Evolutionary conservation across 2,888 invertebrate species (phyloP), one percentile per base, ranked within the genome.

Genomic region (Mesoligia furuncula): DNA sequence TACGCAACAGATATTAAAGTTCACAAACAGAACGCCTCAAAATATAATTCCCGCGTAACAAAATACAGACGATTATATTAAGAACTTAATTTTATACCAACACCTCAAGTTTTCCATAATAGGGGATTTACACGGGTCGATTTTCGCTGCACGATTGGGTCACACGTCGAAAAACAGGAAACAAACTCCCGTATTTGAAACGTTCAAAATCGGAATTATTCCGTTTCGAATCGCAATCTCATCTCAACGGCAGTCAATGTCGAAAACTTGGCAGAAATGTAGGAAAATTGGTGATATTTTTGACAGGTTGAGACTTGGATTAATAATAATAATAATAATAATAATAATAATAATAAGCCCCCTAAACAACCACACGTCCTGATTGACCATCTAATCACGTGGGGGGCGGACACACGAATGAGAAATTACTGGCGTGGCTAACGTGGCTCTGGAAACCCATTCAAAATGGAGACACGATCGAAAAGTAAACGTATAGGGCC

Each of bases 1-100:
- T 73, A 51, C 64, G 70, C 45, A 74, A 80, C 68, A 85, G 59
- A 85, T 71, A 85, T 83, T 77, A 83, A 77, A 83, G 71, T 80
- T 69, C 71, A 83, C 65, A 62, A 83, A 83, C 77, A 77, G 64
- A 76, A 75, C 68, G 73, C 67, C 72, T 81, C 62, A 59, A 64
- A 83, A 69, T 83, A 66, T 80, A 72, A 85, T 84, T 76, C 78
- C 31, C 73, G 73, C 72, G 66, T 71, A 77, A 81, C 79, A 77
- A 81, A 75, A 87, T 77, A 84, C 36, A 87, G 81, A 84, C 82
- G 83, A 77, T 89, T 86, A 87, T 81, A 86, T 89, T 89, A 88
- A 89, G 85, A 90, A 87, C 87, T 91, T 92, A 91, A 92, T 93
- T 93, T 89, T 86, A 92, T 90, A 86, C 88, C 77, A 86, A 85